Conservation (phyloP, 2,888 invertebrate genomes). For the Drosophila bunnanda region DNA sequence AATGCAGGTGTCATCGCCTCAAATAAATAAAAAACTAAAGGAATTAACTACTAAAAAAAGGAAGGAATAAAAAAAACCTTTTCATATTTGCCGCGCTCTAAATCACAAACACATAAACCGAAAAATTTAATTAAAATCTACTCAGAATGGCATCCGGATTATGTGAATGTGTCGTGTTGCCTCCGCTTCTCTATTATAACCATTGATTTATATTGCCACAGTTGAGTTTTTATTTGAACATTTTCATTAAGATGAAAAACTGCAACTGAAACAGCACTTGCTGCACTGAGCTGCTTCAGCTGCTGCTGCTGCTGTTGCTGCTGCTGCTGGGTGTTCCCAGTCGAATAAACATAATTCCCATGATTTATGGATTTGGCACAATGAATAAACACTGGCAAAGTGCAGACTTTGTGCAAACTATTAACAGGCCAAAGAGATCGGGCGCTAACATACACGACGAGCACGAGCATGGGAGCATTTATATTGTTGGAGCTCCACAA, state of each 20-base stretch:
- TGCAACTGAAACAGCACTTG: slow-evolving; percentile 42
- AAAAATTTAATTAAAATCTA: slow-evolving; percentile 73
- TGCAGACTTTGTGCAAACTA: slow-evolving; percentile 43
- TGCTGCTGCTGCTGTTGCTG: slow-evolving; percentile 13
- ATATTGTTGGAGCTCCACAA: slow-evolving; percentile 47
- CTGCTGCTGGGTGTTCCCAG: slow-evolving; percentile 42
- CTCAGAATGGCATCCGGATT: slow-evolving; percentile 42
- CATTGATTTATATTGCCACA: slow-evolving; percentile 40
- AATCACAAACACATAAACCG: slow-evolving; percentile 64
- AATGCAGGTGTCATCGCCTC: slow-evolving; percentile 18
- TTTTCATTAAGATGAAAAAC: slow-evolving; percentile 45
- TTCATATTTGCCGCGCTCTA: slow-evolving; percentile 67
- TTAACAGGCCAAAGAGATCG: slow-evolving; percentile 14
- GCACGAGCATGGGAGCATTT: slow-evolving; percentile 41
- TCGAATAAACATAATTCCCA: slow-evolving; percentile 49
- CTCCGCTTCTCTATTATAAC: slow-evolving; percentile 29
- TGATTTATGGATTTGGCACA: slow-evolving; percentile 69
- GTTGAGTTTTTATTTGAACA: slow-evolving; percentile 33
- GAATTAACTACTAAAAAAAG: background rate
- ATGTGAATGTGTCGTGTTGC: slow-evolving; percentile 19
- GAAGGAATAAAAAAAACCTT: slow-evolving; percentile 1
- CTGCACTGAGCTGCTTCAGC: background rate
- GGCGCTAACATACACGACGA: slow-evolving; percentile 22
- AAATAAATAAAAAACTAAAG: background rate
- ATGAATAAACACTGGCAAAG: slow-evolving; percentile 38